Percentiles rank a stretch among this genome's conserved stretches.
Conservation (phyloP, 2,888 invertebrate species). For the Norana najaformis region DNA sequence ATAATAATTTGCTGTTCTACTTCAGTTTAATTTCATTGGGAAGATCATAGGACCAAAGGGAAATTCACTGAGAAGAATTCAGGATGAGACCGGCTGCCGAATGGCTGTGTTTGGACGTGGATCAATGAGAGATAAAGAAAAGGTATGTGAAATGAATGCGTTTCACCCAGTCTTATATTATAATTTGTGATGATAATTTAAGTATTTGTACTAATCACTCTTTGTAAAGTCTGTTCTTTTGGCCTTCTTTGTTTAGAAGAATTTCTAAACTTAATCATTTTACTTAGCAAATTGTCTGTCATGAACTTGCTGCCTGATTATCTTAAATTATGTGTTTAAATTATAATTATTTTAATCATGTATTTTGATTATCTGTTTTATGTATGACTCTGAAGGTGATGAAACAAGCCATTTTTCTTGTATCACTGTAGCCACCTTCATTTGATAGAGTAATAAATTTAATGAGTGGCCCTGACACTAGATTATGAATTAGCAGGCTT, state of each 20-base stretch:
- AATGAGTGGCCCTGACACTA: neutral
- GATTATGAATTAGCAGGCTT: neutral
- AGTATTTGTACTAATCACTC: neutral
- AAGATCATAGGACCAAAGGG: slow-evolving; percentile 91
- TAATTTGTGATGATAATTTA: neutral
- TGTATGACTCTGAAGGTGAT: neutral
- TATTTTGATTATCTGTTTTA: neutral
- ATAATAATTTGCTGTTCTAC: slow-evolving; percentile 27
- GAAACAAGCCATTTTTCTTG: neutral
- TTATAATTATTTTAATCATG: neutral
- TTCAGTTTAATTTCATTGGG: slow-evolving; percentile 92
- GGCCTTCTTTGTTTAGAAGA: neutral
- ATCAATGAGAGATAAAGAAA: slow-evolving; percentile 89
- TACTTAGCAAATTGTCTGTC: neutral
- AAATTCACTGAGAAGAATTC: slow-evolving; percentile 85
- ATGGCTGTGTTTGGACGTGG: slow-evolving; percentile 90
- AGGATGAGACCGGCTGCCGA: slow-evolving; percentile 92
- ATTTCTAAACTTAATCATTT: neutral
- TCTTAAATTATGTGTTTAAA: neutral
- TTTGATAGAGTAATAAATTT: neutral
- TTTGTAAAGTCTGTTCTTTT: neutral
- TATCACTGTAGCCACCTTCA: neutral
- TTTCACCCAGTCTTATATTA: neutral
- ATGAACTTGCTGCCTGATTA: neutral
- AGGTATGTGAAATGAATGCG: slow-evolving; percentile 67